Conservation (phyloP, 92 coral and sea anemone species). For the Palythoa grandiflora region DNA sequence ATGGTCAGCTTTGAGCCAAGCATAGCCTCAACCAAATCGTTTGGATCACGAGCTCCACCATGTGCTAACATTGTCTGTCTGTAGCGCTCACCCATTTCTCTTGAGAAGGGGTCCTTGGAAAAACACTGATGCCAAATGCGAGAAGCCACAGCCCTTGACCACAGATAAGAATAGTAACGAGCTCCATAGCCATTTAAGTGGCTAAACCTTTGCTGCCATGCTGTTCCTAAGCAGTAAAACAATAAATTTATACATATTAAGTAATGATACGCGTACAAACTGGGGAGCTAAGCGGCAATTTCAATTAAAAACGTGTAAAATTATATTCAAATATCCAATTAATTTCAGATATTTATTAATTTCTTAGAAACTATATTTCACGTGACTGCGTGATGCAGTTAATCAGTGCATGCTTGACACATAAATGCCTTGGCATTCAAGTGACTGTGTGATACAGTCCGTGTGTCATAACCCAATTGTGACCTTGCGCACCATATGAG, state of each 20-base stretch:
- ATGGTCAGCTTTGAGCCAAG: constrained; percentile 80
- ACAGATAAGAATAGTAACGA: constrained; percentile 93
- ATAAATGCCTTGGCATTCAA: too few relatives aligned
- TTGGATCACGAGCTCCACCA: constrained; percentile 94
- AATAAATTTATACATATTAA: background rate
- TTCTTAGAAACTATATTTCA: too few relatives aligned
- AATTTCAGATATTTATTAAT: too few relatives aligned
- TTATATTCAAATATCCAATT: too few relatives aligned
- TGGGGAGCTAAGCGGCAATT: too few relatives aligned
- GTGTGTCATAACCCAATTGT: too few relatives aligned
- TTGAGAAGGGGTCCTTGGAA: constrained; percentile 87
- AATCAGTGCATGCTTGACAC: too few relatives aligned
- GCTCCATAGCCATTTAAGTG: constrained; percentile 99
- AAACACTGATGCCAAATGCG: constrained; percentile 97
- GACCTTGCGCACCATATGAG: too few relatives aligned
- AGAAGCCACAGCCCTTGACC: constrained; percentile 98
- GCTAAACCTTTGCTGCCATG: constrained; percentile 98
- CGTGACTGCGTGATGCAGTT: too few relatives aligned
- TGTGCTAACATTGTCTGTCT: constrained; percentile 88
- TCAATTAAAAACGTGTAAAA: too few relatives aligned
- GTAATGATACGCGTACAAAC: too few relatives aligned
- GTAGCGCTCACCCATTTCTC: constrained; percentile 94
- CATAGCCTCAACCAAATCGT: constrained; percentile 87
- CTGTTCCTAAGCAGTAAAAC: constrained; percentile 68
- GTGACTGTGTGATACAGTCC: too few relatives aligned